phyloP scores from a whole-genome alignment of 2,888 invertebrate genomes.

The Lepidonotus clava region DNA sequence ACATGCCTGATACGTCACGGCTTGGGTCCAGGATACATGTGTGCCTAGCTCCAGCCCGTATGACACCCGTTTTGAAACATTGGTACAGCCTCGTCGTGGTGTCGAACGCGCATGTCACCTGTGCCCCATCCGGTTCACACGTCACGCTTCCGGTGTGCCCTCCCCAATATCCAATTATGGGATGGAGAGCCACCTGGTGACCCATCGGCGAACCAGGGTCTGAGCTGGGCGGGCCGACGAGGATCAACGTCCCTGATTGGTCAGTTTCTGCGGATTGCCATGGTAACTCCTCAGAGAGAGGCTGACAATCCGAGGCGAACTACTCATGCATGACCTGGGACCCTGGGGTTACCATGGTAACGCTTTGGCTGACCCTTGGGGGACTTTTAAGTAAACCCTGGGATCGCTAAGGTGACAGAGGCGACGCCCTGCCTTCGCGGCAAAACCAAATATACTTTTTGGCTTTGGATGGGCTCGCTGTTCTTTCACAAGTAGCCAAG shows the following conservation, averaged over 20 bases:
- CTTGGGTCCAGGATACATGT: no score
- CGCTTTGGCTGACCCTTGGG: background rate
- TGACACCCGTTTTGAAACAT: no score
- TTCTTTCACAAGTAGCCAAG: no score
- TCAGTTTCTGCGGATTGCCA: slow-evolving; percentile 25
- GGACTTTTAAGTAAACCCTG: no score
- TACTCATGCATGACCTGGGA: slow-evolving; percentile 28
- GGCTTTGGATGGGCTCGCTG: no score
- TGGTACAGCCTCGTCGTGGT: no score
- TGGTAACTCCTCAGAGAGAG: slow-evolving; percentile 10
- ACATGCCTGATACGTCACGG: no score
- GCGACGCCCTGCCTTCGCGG: no score
- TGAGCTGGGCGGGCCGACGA: background rate
- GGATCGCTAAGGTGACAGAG: no score
- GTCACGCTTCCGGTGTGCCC: background rate
- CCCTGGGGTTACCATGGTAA: background rate
- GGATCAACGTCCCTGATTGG: background rate
- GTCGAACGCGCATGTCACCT: no score
- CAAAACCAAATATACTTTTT: no score
- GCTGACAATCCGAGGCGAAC: background rate
- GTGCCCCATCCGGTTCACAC: background rate
- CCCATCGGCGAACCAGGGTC: background rate
- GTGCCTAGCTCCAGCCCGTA: no score
- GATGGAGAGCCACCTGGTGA: background rate
- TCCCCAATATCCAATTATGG: slow-evolving; percentile 14